Evolutionary conservation across 2,113 vertebrate species (phyloP).

Genomic region (Cacatua alba): DNA sequence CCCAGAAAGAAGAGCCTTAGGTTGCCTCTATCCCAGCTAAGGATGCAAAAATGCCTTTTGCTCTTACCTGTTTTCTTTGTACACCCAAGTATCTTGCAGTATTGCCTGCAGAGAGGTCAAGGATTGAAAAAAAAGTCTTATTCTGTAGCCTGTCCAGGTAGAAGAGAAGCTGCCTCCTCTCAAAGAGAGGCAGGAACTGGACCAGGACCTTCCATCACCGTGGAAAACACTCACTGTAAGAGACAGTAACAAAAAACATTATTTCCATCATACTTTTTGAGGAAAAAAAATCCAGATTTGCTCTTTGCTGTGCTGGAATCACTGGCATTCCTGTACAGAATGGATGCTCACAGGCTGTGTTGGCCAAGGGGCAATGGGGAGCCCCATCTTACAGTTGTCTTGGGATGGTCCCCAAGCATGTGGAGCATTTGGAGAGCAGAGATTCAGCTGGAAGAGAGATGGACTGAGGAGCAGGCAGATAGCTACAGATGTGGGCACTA

Average conservation of each 20-base stretch:
- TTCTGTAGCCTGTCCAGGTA: neutral
- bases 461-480: neutral
- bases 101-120: neutral
- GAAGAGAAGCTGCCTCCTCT: neutral
- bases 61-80: neutral
- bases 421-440: neutral
- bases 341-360: neutral
- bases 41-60: accelerated
- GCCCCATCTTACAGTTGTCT: neutral
- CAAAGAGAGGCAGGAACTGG: neutral
- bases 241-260: neutral
- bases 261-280: neutral
- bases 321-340: neutral
- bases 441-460: neutral
- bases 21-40: neutral
- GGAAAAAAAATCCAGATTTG: neutral
- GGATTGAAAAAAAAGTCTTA: neutral
- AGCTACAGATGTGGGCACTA: neutral
- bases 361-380: neutral
- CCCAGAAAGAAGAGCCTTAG: neutral
- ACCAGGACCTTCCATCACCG: neutral
- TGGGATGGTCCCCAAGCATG: neutral
- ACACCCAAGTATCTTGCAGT: neutral
- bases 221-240: neutral
- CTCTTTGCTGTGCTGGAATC: neutral